A percentile compares a stretch with the other conserved stretches of the same genome.
phyloP scores from a whole-genome alignment of 1,140 invertebrate species.

The Aporrectodea caliginosa region DNA sequence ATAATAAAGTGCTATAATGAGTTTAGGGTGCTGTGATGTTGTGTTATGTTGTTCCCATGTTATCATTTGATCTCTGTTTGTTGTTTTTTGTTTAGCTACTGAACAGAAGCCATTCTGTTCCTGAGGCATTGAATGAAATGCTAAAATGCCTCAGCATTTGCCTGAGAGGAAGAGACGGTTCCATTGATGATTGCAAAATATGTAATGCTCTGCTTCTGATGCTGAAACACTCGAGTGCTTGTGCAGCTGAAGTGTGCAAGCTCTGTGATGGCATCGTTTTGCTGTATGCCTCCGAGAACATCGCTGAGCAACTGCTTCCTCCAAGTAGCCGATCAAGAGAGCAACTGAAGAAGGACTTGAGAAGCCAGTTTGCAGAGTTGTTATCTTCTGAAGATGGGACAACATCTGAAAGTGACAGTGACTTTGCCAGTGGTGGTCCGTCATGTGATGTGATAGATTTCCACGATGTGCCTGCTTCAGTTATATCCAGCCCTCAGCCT shows the following conservation, averaged over 20 bases:
- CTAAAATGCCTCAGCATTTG: background rate
- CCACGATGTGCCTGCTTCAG: too few relatives aligned
- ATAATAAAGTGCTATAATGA: too few relatives aligned
- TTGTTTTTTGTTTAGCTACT: background rate
- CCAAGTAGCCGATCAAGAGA: too few relatives aligned
- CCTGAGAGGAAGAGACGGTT: background rate
- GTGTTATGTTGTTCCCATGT: too few relatives aligned
- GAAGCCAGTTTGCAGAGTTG: background rate
- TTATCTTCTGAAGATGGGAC: background rate
- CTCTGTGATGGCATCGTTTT: background rate
- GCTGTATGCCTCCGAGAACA: background rate
- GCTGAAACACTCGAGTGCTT: background rate
- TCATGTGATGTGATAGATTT: too few relatives aligned
- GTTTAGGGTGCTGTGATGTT: too few relatives aligned
- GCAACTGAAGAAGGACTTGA: too few relatives aligned
- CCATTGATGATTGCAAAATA: background rate
- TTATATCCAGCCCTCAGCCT: too few relatives aligned
- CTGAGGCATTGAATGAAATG: background rate
- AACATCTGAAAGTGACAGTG: background rate
- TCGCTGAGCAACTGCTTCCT: too few relatives aligned
- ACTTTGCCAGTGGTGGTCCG: too few relatives aligned
- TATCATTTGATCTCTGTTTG: too few relatives aligned
- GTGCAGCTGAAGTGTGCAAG: background rate
- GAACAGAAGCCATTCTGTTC: background rate
- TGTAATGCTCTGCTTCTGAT: background rate